A percentile compares a stretch with the other conserved stretches of the same genome.
These are phyloP conservation scores for Aphelocoma coerulescens DNA, from an alignment of 2,113 vertebrate genomes.

Conservation along the genomic window DNA sequence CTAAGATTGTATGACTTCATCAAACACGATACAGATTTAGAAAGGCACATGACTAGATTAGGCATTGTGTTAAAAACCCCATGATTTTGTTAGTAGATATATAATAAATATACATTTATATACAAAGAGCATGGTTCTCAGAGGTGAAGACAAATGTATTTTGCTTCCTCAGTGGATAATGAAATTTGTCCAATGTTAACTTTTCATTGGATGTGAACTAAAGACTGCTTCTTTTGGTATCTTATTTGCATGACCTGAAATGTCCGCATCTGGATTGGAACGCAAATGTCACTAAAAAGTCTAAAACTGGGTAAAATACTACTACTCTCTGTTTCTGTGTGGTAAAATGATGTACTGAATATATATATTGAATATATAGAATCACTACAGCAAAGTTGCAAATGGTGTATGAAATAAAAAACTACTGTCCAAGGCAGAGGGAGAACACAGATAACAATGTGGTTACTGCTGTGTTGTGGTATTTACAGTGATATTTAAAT, in stretches of 20 bases:
- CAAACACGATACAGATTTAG: neutral
- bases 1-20: neutral
- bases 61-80: neutral
- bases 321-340: neutral
- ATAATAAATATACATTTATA: neutral
- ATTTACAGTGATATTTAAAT: conserved; percentile 8
- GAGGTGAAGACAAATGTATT: neutral
- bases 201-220: neutral
- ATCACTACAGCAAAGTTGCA: neutral
- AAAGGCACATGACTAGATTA: neutral
- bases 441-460: neutral
- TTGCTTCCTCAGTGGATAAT: neutral
- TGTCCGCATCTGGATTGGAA: neutral
- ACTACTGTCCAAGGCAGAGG: neutral
- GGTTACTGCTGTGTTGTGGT: neutral
- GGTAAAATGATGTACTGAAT: neutral
- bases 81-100: neutral
- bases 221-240: neutral
- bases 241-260: neutral
- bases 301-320: neutral
- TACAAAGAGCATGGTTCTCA: neutral
- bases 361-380: neutral
- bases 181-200: neutral
- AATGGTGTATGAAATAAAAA: conserved; percentile 53
- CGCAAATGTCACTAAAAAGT: neutral